phyloP scores from a whole-genome alignment of 2,113 vertebrate species.

The Ploceus nigricollis region DNA sequence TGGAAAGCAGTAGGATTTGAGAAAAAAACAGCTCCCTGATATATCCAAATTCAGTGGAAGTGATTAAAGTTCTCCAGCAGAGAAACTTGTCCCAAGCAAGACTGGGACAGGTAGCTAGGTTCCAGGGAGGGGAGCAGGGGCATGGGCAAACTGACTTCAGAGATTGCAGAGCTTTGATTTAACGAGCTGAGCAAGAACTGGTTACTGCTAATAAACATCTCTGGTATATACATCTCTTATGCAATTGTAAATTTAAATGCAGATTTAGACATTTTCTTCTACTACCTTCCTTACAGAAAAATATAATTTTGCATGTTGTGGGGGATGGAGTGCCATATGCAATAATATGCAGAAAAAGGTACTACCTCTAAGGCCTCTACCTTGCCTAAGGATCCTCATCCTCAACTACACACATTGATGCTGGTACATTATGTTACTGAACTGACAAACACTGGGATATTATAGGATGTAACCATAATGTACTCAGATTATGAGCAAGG shows the following conservation, averaged over 20 bases:
- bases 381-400: neutral
- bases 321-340: neutral
- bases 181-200: neutral
- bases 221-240: neutral
- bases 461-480: neutral
- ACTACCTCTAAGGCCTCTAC: neutral
- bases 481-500: neutral
- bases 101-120: neutral
- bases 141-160: neutral
- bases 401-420: accelerated
- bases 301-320: neutral
- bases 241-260: neutral
- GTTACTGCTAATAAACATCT: neutral
- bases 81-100: neutral
- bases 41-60: neutral
- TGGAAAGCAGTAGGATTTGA: neutral
- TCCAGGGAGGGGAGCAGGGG: neutral
- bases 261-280: neutral
- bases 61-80: neutral
- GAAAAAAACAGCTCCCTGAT: neutral
- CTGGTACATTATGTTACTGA: neutral
- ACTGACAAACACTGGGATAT: neutral
- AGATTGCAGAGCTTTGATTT: neutral
- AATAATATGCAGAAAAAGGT: neutral
- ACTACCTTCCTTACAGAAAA: neutral